These are phyloP conservation scores for Lepidocolaptes lacrymiger DNA, from an alignment of 2,797 vertebrate genomes.

Conservation along the genomic window DNA sequence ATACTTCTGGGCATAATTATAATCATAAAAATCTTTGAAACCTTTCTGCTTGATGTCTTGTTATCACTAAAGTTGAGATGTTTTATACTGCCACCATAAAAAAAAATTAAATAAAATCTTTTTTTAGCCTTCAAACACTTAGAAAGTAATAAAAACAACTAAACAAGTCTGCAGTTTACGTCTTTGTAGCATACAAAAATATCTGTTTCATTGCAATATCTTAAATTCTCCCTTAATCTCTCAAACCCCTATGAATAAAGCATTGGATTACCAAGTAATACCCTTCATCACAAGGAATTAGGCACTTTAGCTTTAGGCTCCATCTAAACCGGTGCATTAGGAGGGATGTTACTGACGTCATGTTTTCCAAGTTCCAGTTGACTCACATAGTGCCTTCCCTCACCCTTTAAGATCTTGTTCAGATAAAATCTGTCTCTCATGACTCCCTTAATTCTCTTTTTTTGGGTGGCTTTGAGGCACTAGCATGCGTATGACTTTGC, in stretches of 20 bases:
- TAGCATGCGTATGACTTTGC: not conserved
- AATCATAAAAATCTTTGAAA: constrained; percentile 51
- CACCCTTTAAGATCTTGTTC: not conserved
- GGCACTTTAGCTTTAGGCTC: constrained; percentile 44
- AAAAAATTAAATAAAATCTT: not conserved
- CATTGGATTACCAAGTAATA: constrained; percentile 61
- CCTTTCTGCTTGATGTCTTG: constrained; percentile 4
- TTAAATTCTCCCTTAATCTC: constrained; percentile 60
- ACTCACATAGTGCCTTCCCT: not conserved
- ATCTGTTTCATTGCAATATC: constrained; percentile 41
- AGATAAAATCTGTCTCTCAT: not conserved
- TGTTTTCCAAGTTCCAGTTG: constrained; percentile 4
- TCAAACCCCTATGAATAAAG: constrained; percentile 52
- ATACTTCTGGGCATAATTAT: constrained; percentile 57
- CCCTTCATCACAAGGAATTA: constrained; percentile 55
- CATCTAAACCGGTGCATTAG: constrained; percentile 13
- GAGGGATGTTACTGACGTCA: constrained; percentile 13
- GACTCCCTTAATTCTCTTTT: not conserved
- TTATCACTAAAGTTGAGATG: constrained; percentile 10
- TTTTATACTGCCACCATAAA: not conserved
- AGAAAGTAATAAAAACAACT: not conserved
- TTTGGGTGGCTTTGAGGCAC: not conserved
- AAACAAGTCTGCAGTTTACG: not conserved
- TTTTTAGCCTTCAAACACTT: constrained; percentile 38
- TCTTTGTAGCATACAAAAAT: constrained; percentile 30